Conservation (phyloP, 2,113 vertebrate genomes). For the Trematomus loennbergii region DNA sequence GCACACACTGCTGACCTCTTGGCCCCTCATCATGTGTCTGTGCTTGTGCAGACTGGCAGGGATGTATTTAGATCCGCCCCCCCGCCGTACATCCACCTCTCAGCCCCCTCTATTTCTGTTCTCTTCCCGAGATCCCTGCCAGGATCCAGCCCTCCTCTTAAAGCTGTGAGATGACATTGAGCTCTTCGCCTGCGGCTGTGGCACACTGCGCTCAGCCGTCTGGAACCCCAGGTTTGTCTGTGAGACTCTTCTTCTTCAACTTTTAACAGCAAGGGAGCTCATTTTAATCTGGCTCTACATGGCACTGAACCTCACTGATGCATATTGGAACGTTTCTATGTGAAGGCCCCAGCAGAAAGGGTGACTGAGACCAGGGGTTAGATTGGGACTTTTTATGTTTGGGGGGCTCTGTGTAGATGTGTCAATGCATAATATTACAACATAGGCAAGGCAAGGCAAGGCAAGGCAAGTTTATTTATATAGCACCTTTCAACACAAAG, state of each 20-base stretch:
- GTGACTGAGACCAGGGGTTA: constrained; percentile 2
- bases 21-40: constrained; percentile 23
- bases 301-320: constrained; percentile 34
- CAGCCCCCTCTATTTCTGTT: constrained; percentile 30
- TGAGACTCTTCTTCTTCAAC: constrained; percentile 50
- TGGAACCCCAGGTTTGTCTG: constrained; percentile 50
- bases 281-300: constrained; percentile 41
- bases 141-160: constrained; percentile 44
- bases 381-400: no score
- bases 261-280: constrained; percentile 44
- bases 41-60: constrained; percentile 7
- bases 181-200: constrained; percentile 51
- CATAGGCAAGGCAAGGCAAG: no score
- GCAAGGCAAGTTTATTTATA: no score
- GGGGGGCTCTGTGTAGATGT: no score
- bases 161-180: constrained; percentile 68
- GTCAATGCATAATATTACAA: no score
- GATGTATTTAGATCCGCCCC: constrained; percentile 37
- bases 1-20: constrained; percentile 50
- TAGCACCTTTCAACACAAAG: no score
- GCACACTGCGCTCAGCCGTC: constrained; percentile 52
- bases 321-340: constrained; percentile 18
- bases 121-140: constrained; percentile 32
- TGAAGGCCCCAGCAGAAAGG: constrained; percentile 9
- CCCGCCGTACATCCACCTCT: constrained; percentile 11